Conservation (phyloP, 2,888 invertebrate genomes). For the Entomobrya proxima region DNA sequence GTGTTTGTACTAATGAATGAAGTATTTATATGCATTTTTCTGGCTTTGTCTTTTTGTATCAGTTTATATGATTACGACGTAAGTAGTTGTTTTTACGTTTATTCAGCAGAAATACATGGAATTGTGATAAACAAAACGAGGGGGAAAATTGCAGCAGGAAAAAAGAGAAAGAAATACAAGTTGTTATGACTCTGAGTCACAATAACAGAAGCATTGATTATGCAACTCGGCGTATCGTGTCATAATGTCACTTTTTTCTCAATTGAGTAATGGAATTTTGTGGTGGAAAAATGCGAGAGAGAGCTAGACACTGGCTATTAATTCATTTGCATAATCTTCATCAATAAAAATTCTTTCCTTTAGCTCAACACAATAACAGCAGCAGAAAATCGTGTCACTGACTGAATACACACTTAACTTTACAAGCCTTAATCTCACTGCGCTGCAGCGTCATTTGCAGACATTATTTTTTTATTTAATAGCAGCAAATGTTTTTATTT, state of each 20-base stretch:
- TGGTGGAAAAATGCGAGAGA: neutral
- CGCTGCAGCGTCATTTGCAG: no score
- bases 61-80: no score
- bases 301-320: neutral
- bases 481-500: no score
- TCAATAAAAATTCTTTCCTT: neutral
- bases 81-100: no score
- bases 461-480: no score
- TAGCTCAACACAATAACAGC: neutral
- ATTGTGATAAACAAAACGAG: neutral
- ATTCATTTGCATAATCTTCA: neutral
- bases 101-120: neutral
- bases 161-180: neutral
- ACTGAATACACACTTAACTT: no score
- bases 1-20: no score
- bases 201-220: conserved; percentile 12
- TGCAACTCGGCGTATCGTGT: conserved; percentile 25
- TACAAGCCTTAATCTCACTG: no score
- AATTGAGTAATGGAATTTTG: conserved; percentile 2
- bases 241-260: neutral
- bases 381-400: no score
- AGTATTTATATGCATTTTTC: no score
- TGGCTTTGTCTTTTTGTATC: no score
- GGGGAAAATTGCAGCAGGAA: conserved; percentile 18
- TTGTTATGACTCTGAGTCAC: neutral